Evolutionary conservation across 2,888 invertebrate species (phyloP).

Genomic region (Thymelicus acteon): DNA sequence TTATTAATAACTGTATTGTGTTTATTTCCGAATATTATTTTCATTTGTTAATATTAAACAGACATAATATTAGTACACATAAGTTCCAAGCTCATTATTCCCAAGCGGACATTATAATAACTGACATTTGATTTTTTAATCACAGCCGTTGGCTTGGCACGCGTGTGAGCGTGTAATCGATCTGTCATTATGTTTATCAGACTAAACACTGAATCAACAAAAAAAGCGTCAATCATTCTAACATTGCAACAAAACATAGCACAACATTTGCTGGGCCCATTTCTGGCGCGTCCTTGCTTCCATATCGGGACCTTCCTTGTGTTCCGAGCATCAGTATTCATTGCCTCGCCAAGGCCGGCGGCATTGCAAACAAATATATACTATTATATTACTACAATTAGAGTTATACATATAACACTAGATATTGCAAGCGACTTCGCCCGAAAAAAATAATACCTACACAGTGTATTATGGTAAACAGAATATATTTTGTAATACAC

Average conservation of each 20-base stretch:
- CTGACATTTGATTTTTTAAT: too few relatives aligned
- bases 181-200: too few relatives aligned
- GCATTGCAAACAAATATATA: slow-evolving; percentile 41
- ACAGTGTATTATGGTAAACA: too few relatives aligned
- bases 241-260: slow-evolving; percentile 27
- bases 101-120: too few relatives aligned
- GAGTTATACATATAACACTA: slow-evolving; percentile 9
- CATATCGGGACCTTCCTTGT: slow-evolving; percentile 39
- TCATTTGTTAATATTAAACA: too few relatives aligned
- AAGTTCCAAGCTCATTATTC: too few relatives aligned
- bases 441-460: neutral
- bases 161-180: too few relatives aligned
- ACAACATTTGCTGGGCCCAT: slow-evolving; percentile 33
- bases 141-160: too few relatives aligned
- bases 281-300: slow-evolving; percentile 40
- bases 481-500: too few relatives aligned
- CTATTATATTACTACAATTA: slow-evolving; percentile 28
- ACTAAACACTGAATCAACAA: neutral
- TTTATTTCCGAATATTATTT: too few relatives aligned
- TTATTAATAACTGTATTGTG: too few relatives aligned
- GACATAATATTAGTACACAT: too few relatives aligned
- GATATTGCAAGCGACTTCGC: neutral
- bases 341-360: slow-evolving; percentile 35
- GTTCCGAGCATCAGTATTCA: slow-evolving; percentile 33
- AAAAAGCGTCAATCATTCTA: slow-evolving; percentile 20